These are phyloP conservation scores for Aromia moschata DNA, from an alignment of 2,888 invertebrate genomes.

Conservation along the genomic window DNA sequence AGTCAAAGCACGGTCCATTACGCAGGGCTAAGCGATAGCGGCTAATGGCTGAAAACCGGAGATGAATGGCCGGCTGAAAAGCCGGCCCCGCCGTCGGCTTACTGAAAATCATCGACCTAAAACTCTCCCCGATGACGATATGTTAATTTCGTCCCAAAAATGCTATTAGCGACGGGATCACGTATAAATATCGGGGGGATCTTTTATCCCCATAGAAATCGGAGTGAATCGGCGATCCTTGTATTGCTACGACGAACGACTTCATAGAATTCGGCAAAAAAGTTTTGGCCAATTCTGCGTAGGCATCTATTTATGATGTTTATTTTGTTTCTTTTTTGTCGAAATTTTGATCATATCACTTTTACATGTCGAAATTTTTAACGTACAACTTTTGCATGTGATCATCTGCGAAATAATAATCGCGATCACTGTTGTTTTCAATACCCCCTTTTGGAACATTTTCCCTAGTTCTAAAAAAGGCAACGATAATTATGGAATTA, in stretches of 20 bases:
- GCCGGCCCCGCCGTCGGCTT: slow-evolving; percentile 44
- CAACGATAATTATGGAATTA: no score
- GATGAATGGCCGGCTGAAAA: slow-evolving; percentile 58
- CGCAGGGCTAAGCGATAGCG: slow-evolving; percentile 61
- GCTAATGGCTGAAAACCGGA: slow-evolving; percentile 63
- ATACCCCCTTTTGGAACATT: no score
- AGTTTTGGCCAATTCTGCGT: background rate
- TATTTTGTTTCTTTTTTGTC: no score
- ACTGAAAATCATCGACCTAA: slow-evolving; percentile 44
- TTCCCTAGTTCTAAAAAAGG: no score
- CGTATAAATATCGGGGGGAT: slow-evolving; percentile 33
- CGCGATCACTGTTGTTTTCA: no score
- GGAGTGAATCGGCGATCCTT: background rate
- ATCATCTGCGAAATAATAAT: no score
- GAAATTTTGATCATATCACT: no score
- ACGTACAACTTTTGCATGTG: no score
- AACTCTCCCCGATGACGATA: slow-evolving; percentile 46
- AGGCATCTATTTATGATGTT: no score
- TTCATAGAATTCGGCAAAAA: background rate
- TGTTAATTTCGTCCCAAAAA: slow-evolving; percentile 48
- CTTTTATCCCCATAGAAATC: slow-evolving; percentile 11
- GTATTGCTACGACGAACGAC: slow-evolving; percentile 3
- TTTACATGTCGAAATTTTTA: no score
- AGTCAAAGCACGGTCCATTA: slow-evolving; percentile 56
- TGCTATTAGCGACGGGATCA: slow-evolving; percentile 34